A percentile compares a stretch with the other conserved stretches of the same genome.
These are phyloP conservation scores for Danionella dracula DNA, from an alignment of 2,797 vertebrate species.

Conservation along the genomic window DNA sequence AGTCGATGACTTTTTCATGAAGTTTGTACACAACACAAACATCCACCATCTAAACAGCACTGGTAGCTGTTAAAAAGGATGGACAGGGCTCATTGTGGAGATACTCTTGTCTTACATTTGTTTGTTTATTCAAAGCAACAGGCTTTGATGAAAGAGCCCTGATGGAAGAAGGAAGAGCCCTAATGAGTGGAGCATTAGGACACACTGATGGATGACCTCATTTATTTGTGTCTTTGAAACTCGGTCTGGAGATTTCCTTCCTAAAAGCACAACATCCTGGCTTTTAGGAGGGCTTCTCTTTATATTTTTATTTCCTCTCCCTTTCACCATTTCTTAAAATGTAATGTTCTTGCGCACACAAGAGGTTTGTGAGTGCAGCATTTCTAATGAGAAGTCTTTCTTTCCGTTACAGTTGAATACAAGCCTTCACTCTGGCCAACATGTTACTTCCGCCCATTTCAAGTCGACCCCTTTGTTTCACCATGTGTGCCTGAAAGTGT, in stretches of 20 bases:
- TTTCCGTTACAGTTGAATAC: slow-evolving; percentile 7
- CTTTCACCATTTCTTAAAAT: slow-evolving; percentile 12
- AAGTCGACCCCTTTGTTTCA: background rate
- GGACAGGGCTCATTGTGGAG: slow-evolving; percentile 32
- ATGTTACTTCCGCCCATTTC: slow-evolving; percentile 2
- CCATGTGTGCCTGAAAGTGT: background rate
- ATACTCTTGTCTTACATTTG: background rate
- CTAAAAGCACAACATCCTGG: slow-evolving; percentile 50
- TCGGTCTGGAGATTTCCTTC: slow-evolving; percentile 40
- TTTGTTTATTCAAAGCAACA: slow-evolving; percentile 38
- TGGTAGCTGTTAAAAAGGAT: too few species aligned
- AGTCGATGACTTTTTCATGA: too few species aligned
- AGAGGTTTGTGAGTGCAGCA: background rate
- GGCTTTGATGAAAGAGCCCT: slow-evolving; percentile 2
- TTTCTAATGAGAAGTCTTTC: slow-evolving; percentile 13
- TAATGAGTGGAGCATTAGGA: background rate
- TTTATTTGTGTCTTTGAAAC: slow-evolving; percentile 49
- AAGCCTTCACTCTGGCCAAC: background rate
- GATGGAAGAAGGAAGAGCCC: background rate
- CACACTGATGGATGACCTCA: slow-evolving; percentile 52
- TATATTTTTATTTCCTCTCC: slow-evolving; percentile 11
- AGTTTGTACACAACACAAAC: too few species aligned
- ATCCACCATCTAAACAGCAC: too few species aligned
- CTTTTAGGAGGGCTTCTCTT: slow-evolving; percentile 15
- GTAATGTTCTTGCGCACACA: background rate